Percentiles rank a stretch among this genome's conserved stretches.
These are phyloP conservation scores for Chymomyza amoena DNA, from an alignment of 2,888 invertebrate genomes.

Conservation along the genomic window DNA sequence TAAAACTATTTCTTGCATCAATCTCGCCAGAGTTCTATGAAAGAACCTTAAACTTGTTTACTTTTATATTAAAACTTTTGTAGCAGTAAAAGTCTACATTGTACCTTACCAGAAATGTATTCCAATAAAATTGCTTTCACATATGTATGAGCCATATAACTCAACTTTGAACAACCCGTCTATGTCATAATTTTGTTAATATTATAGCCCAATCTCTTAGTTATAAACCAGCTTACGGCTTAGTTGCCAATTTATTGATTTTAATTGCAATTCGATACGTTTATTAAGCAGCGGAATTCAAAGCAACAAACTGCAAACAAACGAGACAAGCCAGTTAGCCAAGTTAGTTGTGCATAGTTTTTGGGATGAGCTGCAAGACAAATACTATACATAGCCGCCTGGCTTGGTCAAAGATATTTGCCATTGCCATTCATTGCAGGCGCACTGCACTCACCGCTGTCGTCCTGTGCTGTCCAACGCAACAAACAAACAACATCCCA, in stretches of 20 bases:
- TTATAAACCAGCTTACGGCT: conserved; percentile 72
- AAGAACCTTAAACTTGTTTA: too few relatives aligned
- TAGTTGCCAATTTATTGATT: conserved; percentile 72
- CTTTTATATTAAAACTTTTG: too few relatives aligned
- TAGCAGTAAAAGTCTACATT: too few relatives aligned
- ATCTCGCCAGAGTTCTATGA: too few relatives aligned
- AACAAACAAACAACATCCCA: conserved; percentile 38
- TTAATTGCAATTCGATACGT: conserved; percentile 77
- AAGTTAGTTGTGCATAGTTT: neutral
- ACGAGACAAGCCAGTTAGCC: conserved; percentile 12
- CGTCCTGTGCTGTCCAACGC: conserved; percentile 8
- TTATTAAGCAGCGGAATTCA: conserved; percentile 72
- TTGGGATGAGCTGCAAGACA: conserved; percentile 11
- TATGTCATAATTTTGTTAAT: conserved; percentile 4
- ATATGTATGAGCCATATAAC: neutral
- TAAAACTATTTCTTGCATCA: too few relatives aligned
- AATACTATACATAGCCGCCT: conserved; percentile 4
- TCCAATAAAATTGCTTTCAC: too few relatives aligned
- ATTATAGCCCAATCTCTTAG: conserved; percentile 39
- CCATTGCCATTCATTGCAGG: neutral
- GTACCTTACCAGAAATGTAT: too few relatives aligned
- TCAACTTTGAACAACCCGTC: neutral
- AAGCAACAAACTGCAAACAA: conserved; percentile 19
- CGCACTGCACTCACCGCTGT: neutral
- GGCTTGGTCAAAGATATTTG: neutral